Conservation (phyloP, 2,888 invertebrate genomes). For the Heliothis peltigera region DNA sequence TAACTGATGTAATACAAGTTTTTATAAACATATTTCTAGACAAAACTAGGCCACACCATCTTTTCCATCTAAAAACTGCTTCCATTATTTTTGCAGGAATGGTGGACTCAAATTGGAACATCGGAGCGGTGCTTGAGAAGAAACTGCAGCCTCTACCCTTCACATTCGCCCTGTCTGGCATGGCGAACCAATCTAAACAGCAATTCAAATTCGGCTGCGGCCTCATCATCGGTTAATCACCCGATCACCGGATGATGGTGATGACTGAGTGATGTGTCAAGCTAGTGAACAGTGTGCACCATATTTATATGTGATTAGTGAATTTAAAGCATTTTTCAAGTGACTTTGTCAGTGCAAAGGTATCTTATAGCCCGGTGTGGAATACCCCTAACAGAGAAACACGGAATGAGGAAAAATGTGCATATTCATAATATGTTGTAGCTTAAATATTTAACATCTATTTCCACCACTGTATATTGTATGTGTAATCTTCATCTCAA, state of each 20-base stretch:
- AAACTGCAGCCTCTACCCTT: slow-evolving; percentile 97
- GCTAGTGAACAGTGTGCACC: slow-evolving; percentile 61
- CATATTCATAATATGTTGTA: neutral
- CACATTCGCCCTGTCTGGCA: slow-evolving; percentile 97
- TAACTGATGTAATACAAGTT: too few relatives aligned
- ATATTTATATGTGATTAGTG: slow-evolving; percentile 37
- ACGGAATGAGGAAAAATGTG: neutral
- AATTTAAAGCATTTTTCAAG: slow-evolving; percentile 26
- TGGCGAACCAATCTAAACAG: slow-evolving; percentile 97
- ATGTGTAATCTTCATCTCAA: slow-evolving; percentile 5
- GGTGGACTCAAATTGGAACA: slow-evolving; percentile 97
- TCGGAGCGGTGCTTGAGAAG: slow-evolving; percentile 98
- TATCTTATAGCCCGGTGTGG: slow-evolving; percentile 1
- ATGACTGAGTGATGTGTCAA: slow-evolving; percentile 59
- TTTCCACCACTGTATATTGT: neutral
- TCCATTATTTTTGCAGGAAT: slow-evolving; percentile 91
- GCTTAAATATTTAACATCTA: neutral
- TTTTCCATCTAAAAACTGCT: neutral
- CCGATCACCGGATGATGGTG: slow-evolving; percentile 23
- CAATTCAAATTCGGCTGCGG: slow-evolving; percentile 98
- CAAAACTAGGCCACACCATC: neutral
- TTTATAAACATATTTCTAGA: too few relatives aligned
- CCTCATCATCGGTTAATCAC: slow-evolving; percentile 95
- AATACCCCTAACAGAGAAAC: neutral
- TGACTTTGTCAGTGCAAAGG: slow-evolving; percentile 10